Percentiles rank a stretch among this genome's conserved stretches.
phyloP scores from a whole-genome alignment of 2,113 vertebrate genomes.

The Nibea coibor region DNA sequence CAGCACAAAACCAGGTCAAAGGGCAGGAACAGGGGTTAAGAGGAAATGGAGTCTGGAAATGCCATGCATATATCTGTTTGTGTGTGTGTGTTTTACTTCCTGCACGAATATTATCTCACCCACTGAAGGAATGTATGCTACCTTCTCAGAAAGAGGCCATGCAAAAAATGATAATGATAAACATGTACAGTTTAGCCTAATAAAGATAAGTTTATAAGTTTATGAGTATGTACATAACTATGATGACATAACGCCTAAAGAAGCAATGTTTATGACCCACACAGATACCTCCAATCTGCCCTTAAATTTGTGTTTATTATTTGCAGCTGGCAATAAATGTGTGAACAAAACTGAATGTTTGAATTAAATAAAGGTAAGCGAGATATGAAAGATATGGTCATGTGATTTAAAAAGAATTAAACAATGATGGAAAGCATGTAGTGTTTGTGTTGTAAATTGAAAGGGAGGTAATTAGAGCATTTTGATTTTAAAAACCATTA shows the following conservation, averaged over 20 bases:
- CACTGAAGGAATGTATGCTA: slow-evolving; percentile 25
- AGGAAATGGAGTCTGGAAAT: slow-evolving; percentile 17
- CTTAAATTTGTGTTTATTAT: neutral
- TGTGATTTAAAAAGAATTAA: neutral
- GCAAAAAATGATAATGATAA: slow-evolving; percentile 20
- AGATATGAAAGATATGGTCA: neutral
- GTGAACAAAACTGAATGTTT: neutral
- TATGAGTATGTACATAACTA: slow-evolving; percentile 15
- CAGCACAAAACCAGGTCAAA: slow-evolving; percentile 49
- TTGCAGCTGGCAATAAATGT: neutral
- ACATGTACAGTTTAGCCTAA: slow-evolving; percentile 16
- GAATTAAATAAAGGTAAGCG: neutral
- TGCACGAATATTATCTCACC: slow-evolving; percentile 29
- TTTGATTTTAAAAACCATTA: neutral
- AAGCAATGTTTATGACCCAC: slow-evolving; percentile 32
- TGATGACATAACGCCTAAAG: neutral
- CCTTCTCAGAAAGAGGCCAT: slow-evolving; percentile 1
- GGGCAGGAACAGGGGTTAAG: slow-evolving; percentile 15
- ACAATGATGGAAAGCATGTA: neutral
- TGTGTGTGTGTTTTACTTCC: slow-evolving; percentile 17
- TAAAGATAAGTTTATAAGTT: slow-evolving; percentile 11
- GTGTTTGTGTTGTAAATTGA: neutral
- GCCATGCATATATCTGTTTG: neutral
- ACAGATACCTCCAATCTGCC: slow-evolving; percentile 9
- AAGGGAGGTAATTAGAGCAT: neutral